Evolutionary conservation across 2,797 vertebrate genomes (phyloP), one percentile per base, ranked within the genome.

Genomic region (Austrolebias charrua): DNA sequence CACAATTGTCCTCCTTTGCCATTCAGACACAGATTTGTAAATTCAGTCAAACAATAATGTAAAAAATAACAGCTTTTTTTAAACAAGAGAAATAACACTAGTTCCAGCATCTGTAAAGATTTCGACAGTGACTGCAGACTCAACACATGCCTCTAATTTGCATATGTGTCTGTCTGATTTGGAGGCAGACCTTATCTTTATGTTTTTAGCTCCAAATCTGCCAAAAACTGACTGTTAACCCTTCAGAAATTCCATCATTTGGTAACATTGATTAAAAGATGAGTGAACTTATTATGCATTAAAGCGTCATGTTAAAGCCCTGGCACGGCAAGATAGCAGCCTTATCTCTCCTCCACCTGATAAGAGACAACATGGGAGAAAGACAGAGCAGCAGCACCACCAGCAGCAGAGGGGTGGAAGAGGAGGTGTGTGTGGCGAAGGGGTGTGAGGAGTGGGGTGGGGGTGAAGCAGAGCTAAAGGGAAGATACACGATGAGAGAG

Each of bases 271-370:
- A 91, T 92, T 90, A 85, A 87, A 90, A 91, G 84, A 87, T 86
- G 83, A 88, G 87, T 91, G 88, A 87, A 85, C 88, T 92, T 93
- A 92, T 92, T 92, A 92, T 92, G 92, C 91, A 91, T 91, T 90
- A 92, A 89, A 90, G 87, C 86, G 85, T 88, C 79, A 84, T 89
- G 90, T 90, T 86, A 91, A 87, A 86, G 82, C 89, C 84, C 91
- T 92, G 92, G 88, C 89, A 91, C 73, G 65, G 80, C 56, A 80
- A 89, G 92, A 92, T 92, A 93, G 86, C 66, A 55, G 86, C 90
- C 90, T 92, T 90, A 92, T 93, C 90, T 88, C 82, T 59, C 76
- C 86, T 78, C 85, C 75, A 82, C 84, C 91, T 89, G 91, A 93
- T 92, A 92, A 93, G 81, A 87, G 78, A 83, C 88, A 89, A 91